Percentiles rank a stretch among this genome's conserved stretches.
phyloP scores from a whole-genome alignment of 2,888 invertebrate genomes.

The Bombyx huttoni region DNA sequence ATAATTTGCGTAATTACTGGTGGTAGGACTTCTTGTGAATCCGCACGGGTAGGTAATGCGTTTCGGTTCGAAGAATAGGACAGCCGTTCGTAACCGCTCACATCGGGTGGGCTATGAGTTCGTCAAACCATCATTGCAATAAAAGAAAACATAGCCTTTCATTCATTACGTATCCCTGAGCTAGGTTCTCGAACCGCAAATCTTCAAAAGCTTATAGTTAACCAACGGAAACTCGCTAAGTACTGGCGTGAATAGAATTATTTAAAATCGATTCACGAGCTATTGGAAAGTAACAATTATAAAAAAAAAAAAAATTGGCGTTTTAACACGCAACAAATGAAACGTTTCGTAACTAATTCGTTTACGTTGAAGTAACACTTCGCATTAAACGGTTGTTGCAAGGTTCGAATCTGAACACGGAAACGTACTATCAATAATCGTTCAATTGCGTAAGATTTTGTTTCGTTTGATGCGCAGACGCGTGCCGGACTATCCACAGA shows the following conservation, averaged over 20 bases:
- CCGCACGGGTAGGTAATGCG: no score
- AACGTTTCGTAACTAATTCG: constrained; percentile 14
- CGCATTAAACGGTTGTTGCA: not conserved
- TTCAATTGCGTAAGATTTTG: not conserved
- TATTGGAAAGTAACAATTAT: constrained; percentile 22
- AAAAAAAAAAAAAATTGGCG: constrained; percentile 8
- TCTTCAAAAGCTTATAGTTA: no score
- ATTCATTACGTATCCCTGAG: no score
- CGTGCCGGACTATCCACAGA: not conserved
- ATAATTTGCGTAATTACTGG: no score
- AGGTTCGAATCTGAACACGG: not conserved
- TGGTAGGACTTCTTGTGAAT: no score
- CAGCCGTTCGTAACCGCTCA: no score
- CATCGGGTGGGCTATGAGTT: no score
- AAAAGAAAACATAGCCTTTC: no score
- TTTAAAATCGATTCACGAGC: constrained; percentile 13
- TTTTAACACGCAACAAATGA: constrained; percentile 21
- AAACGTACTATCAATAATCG: not conserved
- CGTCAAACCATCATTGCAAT: no score
- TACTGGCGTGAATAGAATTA: constrained; percentile 15
- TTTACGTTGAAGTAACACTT: constrained; percentile 6
- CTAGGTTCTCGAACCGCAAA: no score
- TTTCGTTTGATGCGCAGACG: not conserved
- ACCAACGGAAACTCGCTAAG: not conserved
- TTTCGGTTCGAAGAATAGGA: no score